Percentiles rank a stretch among this genome's conserved stretches.
Evolutionary conservation across 2,888 invertebrate genomes (phyloP).

Genomic region (Leptura quadrifasciata): DNA sequence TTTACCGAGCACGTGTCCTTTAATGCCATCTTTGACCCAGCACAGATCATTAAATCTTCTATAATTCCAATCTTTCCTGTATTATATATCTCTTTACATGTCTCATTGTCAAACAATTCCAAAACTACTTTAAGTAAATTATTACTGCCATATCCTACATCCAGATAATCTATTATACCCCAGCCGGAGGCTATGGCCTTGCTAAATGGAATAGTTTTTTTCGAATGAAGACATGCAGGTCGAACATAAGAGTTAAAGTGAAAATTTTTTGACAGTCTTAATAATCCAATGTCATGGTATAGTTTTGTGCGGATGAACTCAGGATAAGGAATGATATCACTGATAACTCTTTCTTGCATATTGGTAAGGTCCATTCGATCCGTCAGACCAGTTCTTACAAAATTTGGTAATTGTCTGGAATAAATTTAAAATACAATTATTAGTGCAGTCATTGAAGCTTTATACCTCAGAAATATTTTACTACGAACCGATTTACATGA

Average conservation of each 20-base stretch:
- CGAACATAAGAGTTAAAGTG: slow-evolving; percentile 71
- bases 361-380: slow-evolving; percentile 71
- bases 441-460: too few relatives aligned
- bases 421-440: neutral
- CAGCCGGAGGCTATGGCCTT: slow-evolving; percentile 74
- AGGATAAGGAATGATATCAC: slow-evolving; percentile 70
- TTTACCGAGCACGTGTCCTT: slow-evolving; percentile 76
- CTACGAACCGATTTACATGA: too few relatives aligned
- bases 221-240: slow-evolving; percentile 73
- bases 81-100: neutral
- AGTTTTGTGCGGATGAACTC: slow-evolving; percentile 69
- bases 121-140: slow-evolving; percentile 77
- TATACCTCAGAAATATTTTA: too few relatives aligned
- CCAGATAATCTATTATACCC: slow-evolving; percentile 72
- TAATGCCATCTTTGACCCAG: slow-evolving; percentile 71
- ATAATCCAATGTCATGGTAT: slow-evolving; percentile 76
- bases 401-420: slow-evolving; percentile 70
- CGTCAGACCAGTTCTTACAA: slow-evolving; percentile 73
- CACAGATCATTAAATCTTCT: slow-evolving; percentile 75
- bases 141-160: slow-evolving; percentile 61
- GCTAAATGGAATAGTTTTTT: slow-evolving; percentile 50
- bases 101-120: neutral
- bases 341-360: slow-evolving; percentile 63
- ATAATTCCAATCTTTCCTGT: slow-evolving; percentile 70
- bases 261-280: slow-evolving; percentile 70